phyloP scores from a whole-genome alignment of 2,888 invertebrate genomes.

The Acanthosepion esculentum region DNA sequence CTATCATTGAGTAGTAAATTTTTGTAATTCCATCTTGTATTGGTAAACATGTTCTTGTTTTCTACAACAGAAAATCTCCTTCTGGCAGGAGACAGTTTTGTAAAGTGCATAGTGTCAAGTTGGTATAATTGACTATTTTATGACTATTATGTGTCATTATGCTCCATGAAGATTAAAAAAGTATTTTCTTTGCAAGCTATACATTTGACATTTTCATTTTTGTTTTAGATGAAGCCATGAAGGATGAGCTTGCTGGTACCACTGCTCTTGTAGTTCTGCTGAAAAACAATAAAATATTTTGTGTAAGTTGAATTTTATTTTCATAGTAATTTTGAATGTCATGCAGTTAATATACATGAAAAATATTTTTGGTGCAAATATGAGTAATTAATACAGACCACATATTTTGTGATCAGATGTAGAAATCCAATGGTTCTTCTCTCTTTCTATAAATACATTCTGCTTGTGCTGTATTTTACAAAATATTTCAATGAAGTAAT shows the following conservation, averaged over 20 bases:
- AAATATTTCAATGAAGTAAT: no score
- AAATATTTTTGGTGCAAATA: not conserved
- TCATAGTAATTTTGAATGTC: not conserved
- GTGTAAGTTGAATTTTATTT: slow-evolving; percentile 79
- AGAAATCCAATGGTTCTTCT: no score
- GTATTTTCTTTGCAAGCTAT: not conserved
- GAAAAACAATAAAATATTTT: slow-evolving; percentile 89
- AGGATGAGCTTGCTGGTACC: slow-evolving; percentile 94
- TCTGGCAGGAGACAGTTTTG: no score
- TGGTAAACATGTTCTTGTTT: no score
- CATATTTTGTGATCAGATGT: no score
- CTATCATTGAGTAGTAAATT: not conserved
- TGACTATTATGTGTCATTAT: not conserved
- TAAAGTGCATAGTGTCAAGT: no score
- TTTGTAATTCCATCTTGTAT: not conserved
- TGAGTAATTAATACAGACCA: not conserved
- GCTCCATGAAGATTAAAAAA: not conserved
- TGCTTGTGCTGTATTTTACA: no score
- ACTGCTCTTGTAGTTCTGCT: slow-evolving; percentile 86
- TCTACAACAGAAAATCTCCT: no score
- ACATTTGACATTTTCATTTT: not conserved
- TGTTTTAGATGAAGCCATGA: slow-evolving; percentile 84
- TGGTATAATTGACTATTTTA: no score
- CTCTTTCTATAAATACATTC: no score
- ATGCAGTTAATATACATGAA: not conserved